Base-by-base conservation (phyloP, 2,888 invertebrate genomes). In the Ectropis crepuscularia region DNA sequence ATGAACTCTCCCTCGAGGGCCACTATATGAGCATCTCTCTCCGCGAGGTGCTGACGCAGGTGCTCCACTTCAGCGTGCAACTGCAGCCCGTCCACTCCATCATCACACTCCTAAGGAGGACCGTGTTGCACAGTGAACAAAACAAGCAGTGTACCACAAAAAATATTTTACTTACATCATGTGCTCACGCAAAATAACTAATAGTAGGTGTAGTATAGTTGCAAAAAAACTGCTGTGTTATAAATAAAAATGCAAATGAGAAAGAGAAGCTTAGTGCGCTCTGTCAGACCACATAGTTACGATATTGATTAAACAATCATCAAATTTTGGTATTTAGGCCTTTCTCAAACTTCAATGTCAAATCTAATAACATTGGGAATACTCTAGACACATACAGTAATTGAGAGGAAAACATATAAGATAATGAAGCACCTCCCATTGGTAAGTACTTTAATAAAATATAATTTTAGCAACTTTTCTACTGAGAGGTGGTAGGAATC, bases 1-100 rank as follows among this genome's bases (percentile, higher is more conserved):
- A 97, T 91, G 85, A 97, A 96, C 83, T 97, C 97, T 2, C 96
- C 96, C 87, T 98, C 98, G 94, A 98, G 96, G 76, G 95, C 96
- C 69, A 96, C 94, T 75, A 98, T 96, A 82, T 98, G 97, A 72
- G 94, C 94, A 80, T 98, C 97, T 74, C 96, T 94, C 82, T 98
- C 97, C 11, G 96, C 90, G 41, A 98, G 89, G 73, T 96, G 95
- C 83, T 97, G 96, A 79, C 97, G 96, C 74, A 98, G 90, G 82
- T 96, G 96, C 83, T 97, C 97, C 81, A 98, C 96, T 92, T 98
- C 98, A 54, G 95, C 96, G 77, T 96, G 97, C 74, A 98, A 93
- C 87, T 97, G 97, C 78, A 96, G 94, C 71, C 80, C 88, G 57
- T 82, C 84, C 41, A 68, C 84, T 73, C 79, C 88, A 66, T 85